Conservation (phyloP, 1,140 invertebrate genomes). For the Drosophila grimshawi region DNA sequence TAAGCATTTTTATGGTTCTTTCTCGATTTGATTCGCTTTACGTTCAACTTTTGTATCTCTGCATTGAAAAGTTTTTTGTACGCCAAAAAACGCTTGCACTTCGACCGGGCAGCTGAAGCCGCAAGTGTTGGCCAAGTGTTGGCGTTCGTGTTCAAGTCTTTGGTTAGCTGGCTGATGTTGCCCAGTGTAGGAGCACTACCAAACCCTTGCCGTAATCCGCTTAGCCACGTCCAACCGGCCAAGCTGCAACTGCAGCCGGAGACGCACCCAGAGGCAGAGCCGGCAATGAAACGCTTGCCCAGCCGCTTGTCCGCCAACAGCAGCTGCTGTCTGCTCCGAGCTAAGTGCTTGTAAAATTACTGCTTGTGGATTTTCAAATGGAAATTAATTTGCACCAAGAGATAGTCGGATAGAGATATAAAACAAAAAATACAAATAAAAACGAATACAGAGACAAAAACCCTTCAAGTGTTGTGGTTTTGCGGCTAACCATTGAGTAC, state of each 20-base stretch:
- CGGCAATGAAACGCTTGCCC: conserved; percentile 15
- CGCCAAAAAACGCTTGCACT: conserved; percentile 58
- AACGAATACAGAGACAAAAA: conserved; percentile 5
- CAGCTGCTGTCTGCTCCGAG: conserved; percentile 40
- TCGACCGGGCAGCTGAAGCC: conserved; percentile 31
- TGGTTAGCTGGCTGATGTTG: conserved; percentile 19
- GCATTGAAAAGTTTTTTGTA: conserved; percentile 20
- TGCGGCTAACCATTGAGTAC: neutral
- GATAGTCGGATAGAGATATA: conserved; percentile 6
- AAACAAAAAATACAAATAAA: conserved; percentile 1
- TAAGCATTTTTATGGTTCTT: conserved; percentile 47
- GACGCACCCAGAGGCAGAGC: neutral
- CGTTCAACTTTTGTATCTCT: conserved; percentile 28
- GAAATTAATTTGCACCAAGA: conserved; percentile 65
- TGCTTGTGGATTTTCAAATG: conserved; percentile 70
- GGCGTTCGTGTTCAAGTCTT: conserved; percentile 32
- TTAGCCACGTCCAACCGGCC: conserved; percentile 52
- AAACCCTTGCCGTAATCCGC: conserved; percentile 61
- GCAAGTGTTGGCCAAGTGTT: conserved; percentile 62
- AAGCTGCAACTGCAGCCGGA: conserved; percentile 14
- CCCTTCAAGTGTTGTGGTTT: conserved; percentile 24
- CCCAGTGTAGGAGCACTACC: conserved; percentile 3
- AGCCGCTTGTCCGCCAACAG: conserved; percentile 20
- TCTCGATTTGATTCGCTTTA: conserved; percentile 37
- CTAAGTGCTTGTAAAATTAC: conserved; percentile 79